Evolutionary conservation across 1,140 invertebrate genomes (phyloP), one percentile per base, ranked within the genome.

Genomic region (Drosophila azteca): DNA sequence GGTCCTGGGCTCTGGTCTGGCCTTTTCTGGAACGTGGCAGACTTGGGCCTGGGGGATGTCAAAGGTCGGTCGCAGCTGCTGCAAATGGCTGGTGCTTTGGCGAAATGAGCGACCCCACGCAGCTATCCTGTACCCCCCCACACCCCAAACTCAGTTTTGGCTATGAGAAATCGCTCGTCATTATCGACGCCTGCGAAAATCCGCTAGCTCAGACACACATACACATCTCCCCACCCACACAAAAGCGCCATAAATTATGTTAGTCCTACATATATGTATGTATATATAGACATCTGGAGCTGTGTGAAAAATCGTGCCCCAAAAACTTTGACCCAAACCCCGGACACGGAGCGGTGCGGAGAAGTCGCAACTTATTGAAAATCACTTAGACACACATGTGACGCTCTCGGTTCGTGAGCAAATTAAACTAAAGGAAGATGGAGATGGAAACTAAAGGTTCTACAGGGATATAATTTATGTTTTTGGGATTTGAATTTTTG

Each of bases 321-420:
- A 76, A 76, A 85, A 88, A 85, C 83, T 82, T 87, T 87, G 83
- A 87, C 82, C 82, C 69, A 46, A 60, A 55, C 62, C 66, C 59
- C 8, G 49, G 52, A 69, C 49, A 48, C 66, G 39, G 41, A 65
- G 7, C 0, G 26, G 26, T 29, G 26, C 26, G 26, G 54, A 50
- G 70, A 58, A 67, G 44, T 60, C 58, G 39, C 75, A 87, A 87
- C 82, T 87, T 87, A 87, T 87, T 87, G 82, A 87, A 87, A 87
- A 87, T 87, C 82, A 87, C 82, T 87, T 87, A 87, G 82, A 87
- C 82, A 87, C 82, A 87, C 82, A 87, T 87, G 82, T 87, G 82
- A 88, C 82, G 82, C 71, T 63, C 51, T 55, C 48, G 44, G 62
- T 85, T 82, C 82, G 78, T 88, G 82, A 71, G 81, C 61, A 39